phyloP scores from a whole-genome alignment of 2,113 vertebrate genomes.

The Carettochelys insculpta region DNA sequence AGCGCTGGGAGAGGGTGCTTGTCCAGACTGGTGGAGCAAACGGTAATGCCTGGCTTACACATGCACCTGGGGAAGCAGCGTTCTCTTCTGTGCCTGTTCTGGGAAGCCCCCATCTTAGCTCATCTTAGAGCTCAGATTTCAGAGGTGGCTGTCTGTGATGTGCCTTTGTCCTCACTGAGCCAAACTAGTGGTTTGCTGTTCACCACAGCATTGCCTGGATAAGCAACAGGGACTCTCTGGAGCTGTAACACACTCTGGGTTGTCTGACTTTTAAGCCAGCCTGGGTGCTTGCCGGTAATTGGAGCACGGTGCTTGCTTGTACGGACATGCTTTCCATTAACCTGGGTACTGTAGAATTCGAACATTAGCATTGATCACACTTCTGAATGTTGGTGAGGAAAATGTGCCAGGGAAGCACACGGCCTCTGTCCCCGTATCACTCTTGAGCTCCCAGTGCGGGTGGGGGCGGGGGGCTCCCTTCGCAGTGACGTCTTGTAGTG shows the following conservation, averaged over 20 bases:
- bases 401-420: background rate
- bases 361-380: no score
- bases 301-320: no score
- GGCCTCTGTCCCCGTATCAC: background rate
- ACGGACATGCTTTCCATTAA: no score
- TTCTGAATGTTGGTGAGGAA: background rate
- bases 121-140: background rate
- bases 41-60: background rate
- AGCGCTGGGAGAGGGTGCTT: background rate
- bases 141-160: background rate
- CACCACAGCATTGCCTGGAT: no score
- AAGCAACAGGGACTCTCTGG: no score
- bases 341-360: no score
- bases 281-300: no score
- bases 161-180: background rate
- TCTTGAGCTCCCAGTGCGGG: no score
- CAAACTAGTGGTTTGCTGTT: background rate
- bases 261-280: no score
- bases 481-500: no score
- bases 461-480: no score
- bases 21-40: no score
- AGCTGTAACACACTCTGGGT: background rate
- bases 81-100: background rate
- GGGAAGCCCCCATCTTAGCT: background rate
- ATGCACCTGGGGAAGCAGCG: background rate